Evolutionary conservation across 2,113 vertebrate genomes (phyloP), one percentile per base, ranked within the genome.

Genomic region (Pachyramphus minor): DNA sequence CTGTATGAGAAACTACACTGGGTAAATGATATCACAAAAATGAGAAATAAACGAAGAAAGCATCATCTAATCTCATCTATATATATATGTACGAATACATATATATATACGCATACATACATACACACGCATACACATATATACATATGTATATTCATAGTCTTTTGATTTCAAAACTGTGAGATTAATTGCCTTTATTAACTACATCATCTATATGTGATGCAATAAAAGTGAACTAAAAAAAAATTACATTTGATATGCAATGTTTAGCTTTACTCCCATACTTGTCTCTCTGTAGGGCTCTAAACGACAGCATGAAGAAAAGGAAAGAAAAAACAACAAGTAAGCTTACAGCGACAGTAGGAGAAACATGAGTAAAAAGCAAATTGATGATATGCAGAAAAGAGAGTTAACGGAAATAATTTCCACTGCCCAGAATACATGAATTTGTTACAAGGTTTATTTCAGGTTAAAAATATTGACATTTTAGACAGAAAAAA

Each of bases 281-380:
- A 99, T 99, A 99, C 99, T 99, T 99, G 99, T 99, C 99, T 99
- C 99, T 99, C 99, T 99, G 99, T 99, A 99, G 99, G 99, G 99
- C 99, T 99, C 99, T 99, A 98, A 98, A 98, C 98, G 99, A 99
- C 99, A 99, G 99, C 99, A 99, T 99, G 99, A 99, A 98, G 99
- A 98, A 98, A 99, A 99, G 98, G 98, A 98, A 98, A 98, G 98
- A 98, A 98, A 99, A 99, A 99, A 97, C 98, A 98, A 99, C 98
- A 99, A 98, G 98, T 99, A 99, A 99, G 99, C 99, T 98, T 98
- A 99, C 98, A 99, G 98, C 98, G 98, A 99, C 98, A 99, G 97
- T 98, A 97, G 97, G 97, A 98, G 97, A 97, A 98, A 98, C 97
- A 98, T 98, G 98, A 98, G 96, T 97, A 98, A 98, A 98, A 99